Percentiles rank a stretch among this genome's conserved stretches.
phyloP scores from a whole-genome alignment of 2,113 vertebrate genomes.

The Lepus americanus region DNA sequence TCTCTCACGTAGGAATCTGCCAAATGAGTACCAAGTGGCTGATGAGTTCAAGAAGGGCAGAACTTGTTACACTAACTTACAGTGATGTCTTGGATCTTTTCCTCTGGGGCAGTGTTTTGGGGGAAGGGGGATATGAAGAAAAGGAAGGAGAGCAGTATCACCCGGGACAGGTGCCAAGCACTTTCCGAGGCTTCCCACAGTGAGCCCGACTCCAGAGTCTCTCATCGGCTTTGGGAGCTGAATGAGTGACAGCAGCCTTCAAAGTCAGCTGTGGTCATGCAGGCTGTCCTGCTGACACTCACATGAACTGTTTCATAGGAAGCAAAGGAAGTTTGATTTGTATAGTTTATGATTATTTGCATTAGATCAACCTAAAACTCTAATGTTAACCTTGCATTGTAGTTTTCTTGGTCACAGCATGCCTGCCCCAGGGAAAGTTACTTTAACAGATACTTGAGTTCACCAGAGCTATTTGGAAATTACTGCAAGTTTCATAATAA shows the following conservation, averaged over 20 bases:
- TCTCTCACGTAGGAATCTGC: conserved; percentile 5
- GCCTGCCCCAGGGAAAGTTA: not conserved
- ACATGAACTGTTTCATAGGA: not conserved
- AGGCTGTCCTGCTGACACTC: not conserved
- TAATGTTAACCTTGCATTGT: not conserved
- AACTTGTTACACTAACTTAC: not conserved
- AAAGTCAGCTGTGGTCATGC: not conserved
- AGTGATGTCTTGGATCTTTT: not conserved
- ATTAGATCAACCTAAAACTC: not conserved
- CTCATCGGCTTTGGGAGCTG: not conserved
- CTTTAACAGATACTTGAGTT: not conserved
- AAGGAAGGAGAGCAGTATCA: not conserved
- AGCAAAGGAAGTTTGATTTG: not conserved
- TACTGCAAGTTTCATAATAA: not conserved
- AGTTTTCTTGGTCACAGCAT: not conserved
- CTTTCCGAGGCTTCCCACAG: not conserved
- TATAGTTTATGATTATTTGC: not conserved
- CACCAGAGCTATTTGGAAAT: not conserved
- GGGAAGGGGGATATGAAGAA: not conserved
- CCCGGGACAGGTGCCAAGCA: not conserved
- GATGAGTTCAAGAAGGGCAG: not conserved
- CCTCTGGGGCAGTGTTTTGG: not conserved
- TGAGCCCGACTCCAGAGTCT: not conserved
- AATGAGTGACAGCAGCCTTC: not conserved
- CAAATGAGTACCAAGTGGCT: not conserved